These are phyloP conservation scores for Penaeus vannamei DNA, from an alignment of 1,140 invertebrate genomes.

Conservation along the genomic window DNA sequence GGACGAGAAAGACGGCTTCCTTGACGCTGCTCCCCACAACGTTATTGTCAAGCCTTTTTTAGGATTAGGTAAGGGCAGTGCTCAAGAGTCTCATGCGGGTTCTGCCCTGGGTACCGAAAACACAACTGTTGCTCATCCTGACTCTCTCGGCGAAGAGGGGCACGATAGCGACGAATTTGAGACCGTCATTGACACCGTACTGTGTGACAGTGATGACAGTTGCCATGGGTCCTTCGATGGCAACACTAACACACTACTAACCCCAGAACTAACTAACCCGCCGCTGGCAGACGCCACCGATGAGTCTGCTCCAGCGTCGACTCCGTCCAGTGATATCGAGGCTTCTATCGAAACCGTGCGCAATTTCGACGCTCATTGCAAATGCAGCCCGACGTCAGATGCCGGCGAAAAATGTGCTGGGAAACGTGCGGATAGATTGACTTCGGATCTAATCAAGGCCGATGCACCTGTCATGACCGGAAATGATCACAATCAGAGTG, in stretches of 20 bases:
- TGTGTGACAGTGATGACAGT: slow-evolving; percentile 55
- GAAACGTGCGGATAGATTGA: not conserved
- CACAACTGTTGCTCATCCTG: slow-evolving; percentile 17
- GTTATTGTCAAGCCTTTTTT: slow-evolving; percentile 67
- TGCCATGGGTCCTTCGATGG: not conserved
- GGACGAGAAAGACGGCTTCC: slow-evolving; percentile 56
- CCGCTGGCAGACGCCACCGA: not conserved
- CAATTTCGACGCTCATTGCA: not conserved
- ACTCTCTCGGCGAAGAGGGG: slow-evolving; percentile 14
- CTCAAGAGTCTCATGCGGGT: slow-evolving; percentile 59
- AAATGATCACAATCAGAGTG: not conserved
- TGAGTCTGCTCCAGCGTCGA: not conserved
- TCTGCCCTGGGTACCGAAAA: slow-evolving; percentile 59
- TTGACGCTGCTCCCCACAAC: slow-evolving; percentile 46
- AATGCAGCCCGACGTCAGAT: not conserved
- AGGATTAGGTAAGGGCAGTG: slow-evolving; percentile 68
- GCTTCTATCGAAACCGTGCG: slow-evolving; percentile 49
- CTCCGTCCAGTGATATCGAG: slow-evolving; percentile 47
- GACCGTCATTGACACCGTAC: slow-evolving; percentile 55
- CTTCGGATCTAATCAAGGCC: slow-evolving; percentile 22
- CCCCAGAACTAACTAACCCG: slow-evolving; percentile 32
- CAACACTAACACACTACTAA: not conserved
- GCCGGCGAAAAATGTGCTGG: slow-evolving; percentile 31
- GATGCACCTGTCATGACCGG: not conserved
- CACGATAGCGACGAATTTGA: slow-evolving; percentile 23